phyloP scores from a whole-genome alignment of 2,113 vertebrate species.

The Chionodraco myersi region DNA sequence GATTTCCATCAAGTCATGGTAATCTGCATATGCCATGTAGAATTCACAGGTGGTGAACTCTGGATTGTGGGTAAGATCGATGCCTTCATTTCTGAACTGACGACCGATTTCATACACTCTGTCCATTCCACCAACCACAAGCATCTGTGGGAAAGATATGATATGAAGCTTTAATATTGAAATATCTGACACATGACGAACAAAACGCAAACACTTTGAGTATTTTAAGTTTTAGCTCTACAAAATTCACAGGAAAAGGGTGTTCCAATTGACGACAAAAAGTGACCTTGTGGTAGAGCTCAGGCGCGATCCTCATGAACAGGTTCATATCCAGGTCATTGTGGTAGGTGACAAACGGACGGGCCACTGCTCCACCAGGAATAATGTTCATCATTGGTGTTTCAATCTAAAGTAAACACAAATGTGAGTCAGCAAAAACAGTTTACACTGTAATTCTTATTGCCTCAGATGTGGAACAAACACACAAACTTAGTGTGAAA shows the following conservation, averaged over 20 bases:
- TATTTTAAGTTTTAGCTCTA: not conserved
- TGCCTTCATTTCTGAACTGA: slow-evolving; percentile 98
- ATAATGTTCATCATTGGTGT: slow-evolving; percentile 99
- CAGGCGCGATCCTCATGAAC: slow-evolving; percentile 97
- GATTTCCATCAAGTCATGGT: slow-evolving; percentile 96
- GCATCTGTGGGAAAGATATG: slow-evolving; percentile 84
- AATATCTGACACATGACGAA: not conserved
- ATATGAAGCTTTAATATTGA: not conserved
- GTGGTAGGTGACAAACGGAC: slow-evolving; percentile 96
- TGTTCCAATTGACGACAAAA: too few relatives aligned
- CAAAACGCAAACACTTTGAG: too few relatives aligned
- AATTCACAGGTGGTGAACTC: slow-evolving; percentile 99
- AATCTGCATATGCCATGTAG: slow-evolving; percentile 99
- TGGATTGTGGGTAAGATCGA: slow-evolving; percentile 98
- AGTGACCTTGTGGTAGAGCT: slow-evolving; percentile 97
- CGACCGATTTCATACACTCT: slow-evolving; percentile 97
- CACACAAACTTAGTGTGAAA: not conserved
- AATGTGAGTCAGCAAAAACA: slow-evolving; percentile 10
- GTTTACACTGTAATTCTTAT: not conserved
- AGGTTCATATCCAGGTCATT: slow-evolving; percentile 99
- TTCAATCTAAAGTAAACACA: slow-evolving; percentile 87
- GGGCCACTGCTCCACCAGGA: slow-evolving; percentile 95
- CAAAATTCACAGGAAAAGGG: not conserved
- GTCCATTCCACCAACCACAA: slow-evolving; percentile 97
- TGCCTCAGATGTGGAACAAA: not conserved